Conservation (phyloP, 1,140 invertebrate genomes). For the Calephelis virginiensis region DNA sequence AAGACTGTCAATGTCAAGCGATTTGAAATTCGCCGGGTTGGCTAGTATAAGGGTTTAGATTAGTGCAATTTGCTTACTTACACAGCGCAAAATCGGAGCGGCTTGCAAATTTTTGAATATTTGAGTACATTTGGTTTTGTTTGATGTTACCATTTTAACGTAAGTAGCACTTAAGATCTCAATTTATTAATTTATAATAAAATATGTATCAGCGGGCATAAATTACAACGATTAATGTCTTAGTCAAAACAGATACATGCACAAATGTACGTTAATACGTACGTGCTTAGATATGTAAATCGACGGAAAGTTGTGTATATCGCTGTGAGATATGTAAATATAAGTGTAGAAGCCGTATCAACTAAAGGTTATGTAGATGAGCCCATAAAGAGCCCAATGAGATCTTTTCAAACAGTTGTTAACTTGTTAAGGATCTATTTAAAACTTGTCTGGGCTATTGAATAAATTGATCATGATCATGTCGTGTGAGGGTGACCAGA, state of each 20-base stretch:
- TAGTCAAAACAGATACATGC: not conserved
- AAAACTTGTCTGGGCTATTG: conserved; percentile 13
- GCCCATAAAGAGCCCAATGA: conserved; percentile 15
- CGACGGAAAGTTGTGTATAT: conserved; percentile 3
- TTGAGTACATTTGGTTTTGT: too few relatives aligned
- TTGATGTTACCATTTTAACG: too few relatives aligned
- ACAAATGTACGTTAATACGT: not conserved
- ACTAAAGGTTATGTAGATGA: conserved; percentile 15
- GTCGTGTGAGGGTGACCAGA: conserved; percentile 1
- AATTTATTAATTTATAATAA: not conserved
- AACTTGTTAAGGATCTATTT: conserved; percentile 17
- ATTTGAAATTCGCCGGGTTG: too few relatives aligned
- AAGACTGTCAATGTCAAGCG: too few relatives aligned
- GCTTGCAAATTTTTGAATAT: too few relatives aligned
- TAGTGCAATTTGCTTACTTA: too few relatives aligned
- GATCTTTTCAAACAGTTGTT: conserved; percentile 17
- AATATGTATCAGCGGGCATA: not conserved
- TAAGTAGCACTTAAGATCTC: too few relatives aligned
- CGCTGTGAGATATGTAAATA: conserved; percentile 7
- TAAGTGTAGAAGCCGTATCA: conserved; percentile 1
- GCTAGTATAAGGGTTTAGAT: too few relatives aligned
- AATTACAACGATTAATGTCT: not conserved
- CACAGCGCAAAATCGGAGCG: too few relatives aligned
- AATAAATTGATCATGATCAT: conserved; percentile 15
- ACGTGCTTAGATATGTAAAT: not conserved